phyloP scores from a whole-genome alignment of 2,797 vertebrate species.

The Sparidentex hasta region DNA sequence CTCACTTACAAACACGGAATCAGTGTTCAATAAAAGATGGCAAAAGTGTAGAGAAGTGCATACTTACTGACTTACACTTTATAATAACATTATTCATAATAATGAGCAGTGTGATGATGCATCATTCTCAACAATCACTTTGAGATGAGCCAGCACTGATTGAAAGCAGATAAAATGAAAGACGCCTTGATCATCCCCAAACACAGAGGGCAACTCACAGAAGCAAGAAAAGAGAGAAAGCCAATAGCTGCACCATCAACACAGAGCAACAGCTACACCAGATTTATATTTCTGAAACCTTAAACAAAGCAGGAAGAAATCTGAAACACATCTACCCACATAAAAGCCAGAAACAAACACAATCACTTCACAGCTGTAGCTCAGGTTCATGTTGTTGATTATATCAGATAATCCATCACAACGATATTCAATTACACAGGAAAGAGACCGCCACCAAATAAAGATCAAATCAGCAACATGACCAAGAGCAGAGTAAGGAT shows the following conservation, averaged over 20 bases:
- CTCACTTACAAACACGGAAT: background rate
- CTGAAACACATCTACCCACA: constrained; percentile 18
- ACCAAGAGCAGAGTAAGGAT: constrained; percentile 48
- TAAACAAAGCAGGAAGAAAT: constrained; percentile 34
- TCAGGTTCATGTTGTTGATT: constrained; percentile 23
- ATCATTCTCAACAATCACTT: constrained; percentile 14
- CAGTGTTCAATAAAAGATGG: background rate
- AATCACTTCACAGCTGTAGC: background rate
- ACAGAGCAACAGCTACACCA: constrained; percentile 28
- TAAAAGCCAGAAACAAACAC: constrained; percentile 3
- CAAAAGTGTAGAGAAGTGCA: background rate
- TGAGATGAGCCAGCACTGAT: constrained; percentile 14
- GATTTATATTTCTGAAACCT: constrained; percentile 10
- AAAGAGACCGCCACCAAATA: constrained; percentile 63
- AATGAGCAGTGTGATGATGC: constrained; percentile 4
- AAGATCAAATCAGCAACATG: constrained; percentile 50
- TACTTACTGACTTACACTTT: constrained; percentile 34
- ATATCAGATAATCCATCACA: constrained; percentile 1
- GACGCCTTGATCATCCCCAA: constrained; percentile 17
- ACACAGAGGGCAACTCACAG: constrained; percentile 18
- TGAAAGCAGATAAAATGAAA: constrained; percentile 24
- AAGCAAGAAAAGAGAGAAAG: constrained; percentile 33
- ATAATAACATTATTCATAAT: background rate
- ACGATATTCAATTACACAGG: background rate
- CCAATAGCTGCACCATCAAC: constrained; percentile 30